Conservation (phyloP, 2,113 vertebrate genomes). For the Microtus oregoni region DNA sequence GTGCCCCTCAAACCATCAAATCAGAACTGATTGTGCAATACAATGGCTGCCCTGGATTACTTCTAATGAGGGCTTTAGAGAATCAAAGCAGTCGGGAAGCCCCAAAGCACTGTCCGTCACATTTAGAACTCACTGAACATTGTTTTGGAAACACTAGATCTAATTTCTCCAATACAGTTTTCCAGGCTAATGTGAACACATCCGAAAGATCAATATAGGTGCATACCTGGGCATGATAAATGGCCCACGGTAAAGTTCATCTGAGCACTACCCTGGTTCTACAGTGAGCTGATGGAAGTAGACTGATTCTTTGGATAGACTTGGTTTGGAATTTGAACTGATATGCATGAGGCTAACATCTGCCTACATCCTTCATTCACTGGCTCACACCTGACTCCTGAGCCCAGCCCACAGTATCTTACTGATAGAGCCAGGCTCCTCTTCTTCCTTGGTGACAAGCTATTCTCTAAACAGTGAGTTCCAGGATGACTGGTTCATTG, state of each 20-base stretch:
- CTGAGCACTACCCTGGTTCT: constrained; percentile 6
- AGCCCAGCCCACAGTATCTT: background rate
- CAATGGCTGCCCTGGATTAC: constrained; percentile 40
- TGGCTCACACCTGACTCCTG: background rate
- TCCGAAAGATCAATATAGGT: background rate
- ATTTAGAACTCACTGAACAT: constrained; percentile 31
- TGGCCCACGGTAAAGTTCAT: background rate
- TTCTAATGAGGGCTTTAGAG: constrained; percentile 34
- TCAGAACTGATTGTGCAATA: constrained; percentile 37
- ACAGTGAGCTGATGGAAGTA: background rate
- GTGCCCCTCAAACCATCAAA: constrained; percentile 57
- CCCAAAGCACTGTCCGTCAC: constrained; percentile 33
- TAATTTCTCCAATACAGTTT: constrained; percentile 28
- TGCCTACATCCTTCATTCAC: background rate
- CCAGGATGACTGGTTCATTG: background rate
- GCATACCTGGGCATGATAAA: background rate
- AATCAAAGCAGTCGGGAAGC: constrained; percentile 44
- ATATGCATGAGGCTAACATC: background rate
- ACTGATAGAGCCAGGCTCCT: background rate
- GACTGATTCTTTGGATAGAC: background rate
- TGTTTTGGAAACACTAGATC: constrained; percentile 11
- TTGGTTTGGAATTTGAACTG: background rate
- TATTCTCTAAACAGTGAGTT: background rate
- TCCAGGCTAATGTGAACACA: background rate
- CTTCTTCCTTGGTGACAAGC: background rate